Base-by-base conservation (phyloP, 2,888 invertebrate genomes). In the Sesia bembeciformis region DNA sequence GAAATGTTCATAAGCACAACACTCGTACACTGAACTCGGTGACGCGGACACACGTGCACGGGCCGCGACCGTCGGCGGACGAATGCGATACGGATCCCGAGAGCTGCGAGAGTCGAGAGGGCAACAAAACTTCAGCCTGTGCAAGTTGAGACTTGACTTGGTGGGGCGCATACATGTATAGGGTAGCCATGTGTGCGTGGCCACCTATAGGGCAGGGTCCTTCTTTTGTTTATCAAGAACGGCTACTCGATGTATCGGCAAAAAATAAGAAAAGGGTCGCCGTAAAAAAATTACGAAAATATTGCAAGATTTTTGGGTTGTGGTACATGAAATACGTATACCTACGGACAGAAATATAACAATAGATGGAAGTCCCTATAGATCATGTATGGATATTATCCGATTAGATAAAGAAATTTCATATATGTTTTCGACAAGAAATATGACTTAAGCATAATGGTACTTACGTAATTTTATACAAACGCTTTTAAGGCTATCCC, bases 1-100 rank as follows among this genome's bases (percentile, higher is more conserved):
- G 80, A 74, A 39, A 69, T 71, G 85, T 85, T 78, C 87, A 86
- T 82, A 76, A 67, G 74, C 80, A 78, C 84, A 80, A 81, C 81
- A 84, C 85, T 79, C 80, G 79, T 77, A 78, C 86, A 85, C 87
- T 80, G 65, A 74, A 78, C 76, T 72, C 68, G 72, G 54, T 56
- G 40, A 58, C 58, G 65, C 70, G 72, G 66, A 72, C 71, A 64
- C 70, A 77, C 85, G 77, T 74, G 67, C 81, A 72, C 76, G 61
- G 76, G 59, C 64, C 60, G 57, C 75, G 72, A 64, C 78, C 77
- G 74, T 70, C 70, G 77, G 76, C 79, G 78, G 72, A 76, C 84
- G 85, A 86, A 82, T 88, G 85, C 68, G 62, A 64, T 23, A 23
- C 23, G 23, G 23, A 23, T 23, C 23, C 23, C 61, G 72, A 68